A percentile compares a stretch with the other conserved stretches of the same genome.
Conservation (phyloP, 2,797 vertebrate genomes). For the Pangasius macronema region DNA sequence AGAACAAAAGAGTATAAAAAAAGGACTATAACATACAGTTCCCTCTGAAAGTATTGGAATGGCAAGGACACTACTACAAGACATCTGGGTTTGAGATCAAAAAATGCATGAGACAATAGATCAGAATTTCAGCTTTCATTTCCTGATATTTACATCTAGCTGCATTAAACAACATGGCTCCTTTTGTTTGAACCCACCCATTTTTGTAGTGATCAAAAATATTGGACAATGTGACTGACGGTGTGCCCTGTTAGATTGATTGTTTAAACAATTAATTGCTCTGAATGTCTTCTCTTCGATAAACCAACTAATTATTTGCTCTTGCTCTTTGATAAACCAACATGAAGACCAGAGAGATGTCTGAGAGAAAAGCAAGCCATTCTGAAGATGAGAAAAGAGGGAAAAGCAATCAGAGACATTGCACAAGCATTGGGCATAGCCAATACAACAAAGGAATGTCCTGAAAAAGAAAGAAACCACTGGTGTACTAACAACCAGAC, state of each 20-base stretch:
- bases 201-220: too few species aligned
- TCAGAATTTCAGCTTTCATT: neutral
- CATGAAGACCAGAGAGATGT: neutral
- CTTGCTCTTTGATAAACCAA: too few species aligned
- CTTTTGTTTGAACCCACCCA: neutral
- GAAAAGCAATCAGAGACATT: neutral
- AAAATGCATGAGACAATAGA: neutral
- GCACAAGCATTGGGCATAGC: neutral
- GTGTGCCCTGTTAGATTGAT: too few species aligned
- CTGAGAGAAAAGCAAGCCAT: neutral
- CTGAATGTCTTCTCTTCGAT: too few species aligned
- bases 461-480: neutral
- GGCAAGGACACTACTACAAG: neutral
- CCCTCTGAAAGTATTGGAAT: too few species aligned
- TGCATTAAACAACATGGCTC: neutral
- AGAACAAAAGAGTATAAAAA: neutral
- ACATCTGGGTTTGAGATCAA: neutral
- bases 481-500: neutral
- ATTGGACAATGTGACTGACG: too few species aligned
- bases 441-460: neutral
- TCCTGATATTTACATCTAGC: too few species aligned
- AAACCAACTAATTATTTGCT: too few species aligned
- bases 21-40: neutral
- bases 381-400: neutral
- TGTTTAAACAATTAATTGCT: too few species aligned